Base-by-base conservation (phyloP, 2,888 invertebrate genomes). In the Prosapia bicincta region DNA sequence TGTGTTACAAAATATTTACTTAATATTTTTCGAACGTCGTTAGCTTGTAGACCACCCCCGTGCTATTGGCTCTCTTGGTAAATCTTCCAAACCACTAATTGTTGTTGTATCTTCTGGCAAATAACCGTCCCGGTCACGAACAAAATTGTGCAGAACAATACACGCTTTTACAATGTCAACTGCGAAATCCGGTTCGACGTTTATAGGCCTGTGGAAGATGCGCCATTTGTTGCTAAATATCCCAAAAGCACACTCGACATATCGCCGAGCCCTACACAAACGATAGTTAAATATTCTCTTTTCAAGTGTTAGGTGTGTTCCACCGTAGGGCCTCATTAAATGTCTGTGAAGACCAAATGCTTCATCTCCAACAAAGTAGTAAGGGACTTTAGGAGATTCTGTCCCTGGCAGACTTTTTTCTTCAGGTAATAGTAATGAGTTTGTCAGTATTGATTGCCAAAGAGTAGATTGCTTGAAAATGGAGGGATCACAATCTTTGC, bases 151-250 rank as follows among this genome's bases (percentile, higher is more conserved):
- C 26, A 80, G 73, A 68, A 79, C 72, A 72, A 79, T 78, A 78
- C 81, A 81, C 69, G 82, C 80, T 78, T 83, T n/a, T n/a, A n/a
- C n/a, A n/a, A n/a, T n/a, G n/a, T n/a, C n/a, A n/a, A n/a, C n/a
- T n/a, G n/a, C n/a, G 78, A 81, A 81, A 67, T 79, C 78, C 65
- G 76, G 76, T 65, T 81, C 76, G 43, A 82, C 80, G 73, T 82
- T 79, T 66, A 83, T 75, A 72, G 82, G 81, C 72, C 82, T 76
- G 78, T 83, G 82, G 73, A 83, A 82, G 76, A 83, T 83, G 77
- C 82, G 78, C 83, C 82, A 84, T 79, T 83, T 84, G 78, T 82
- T 83, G n/a, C n/a, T n/a, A n/a, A n/a, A n/a, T n/a, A n/a, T n/a
- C n/a, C n/a, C n/a, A n/a, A n/a, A n/a, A n/a, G 66, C 66, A 69